Evolutionary conservation across 2,113 vertebrate species (phyloP), one percentile per base, ranked within the genome.

Genomic region (Acinonyx jubatus): DNA sequence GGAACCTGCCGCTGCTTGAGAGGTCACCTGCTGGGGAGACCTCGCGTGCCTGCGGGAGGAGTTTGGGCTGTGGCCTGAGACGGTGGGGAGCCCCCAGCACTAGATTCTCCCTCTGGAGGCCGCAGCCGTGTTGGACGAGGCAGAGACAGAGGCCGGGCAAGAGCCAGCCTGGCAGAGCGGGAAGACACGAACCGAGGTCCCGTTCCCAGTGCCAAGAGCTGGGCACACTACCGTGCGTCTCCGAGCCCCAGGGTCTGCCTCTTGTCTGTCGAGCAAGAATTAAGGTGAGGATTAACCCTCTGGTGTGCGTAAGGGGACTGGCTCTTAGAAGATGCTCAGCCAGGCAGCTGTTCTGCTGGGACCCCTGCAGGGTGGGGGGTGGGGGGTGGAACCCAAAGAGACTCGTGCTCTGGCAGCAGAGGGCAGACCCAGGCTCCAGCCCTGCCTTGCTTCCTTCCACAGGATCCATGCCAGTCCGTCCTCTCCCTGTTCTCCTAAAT

Each of bases 131-230:
- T 31, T 38, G 25, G 33, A 45, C 1, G 2, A 48, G 18, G 61
- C 79, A n/a, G 25, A 55, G 16, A 9, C 8, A 25, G 29, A 10
- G 48, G 19, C 63, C 13, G 7, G 29, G 48, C 27, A 7, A 18
- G 21, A 4, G 55, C 33, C 18, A 55, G 10, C 38, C 65, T 9
- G 45, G 76, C 52, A 3, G 12, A 25, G 36, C 1, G 8, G 48
- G 12, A 18, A 38, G 25, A 0, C 0, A 27, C 16, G 7, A 0
- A 27, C 63, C 0, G 0, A 14, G 31, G 63, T 1, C 15, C 15
- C 12, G 0, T 7, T 23, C 36, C 71, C 41, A 1, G 10, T 1
- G 5, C 29, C 27, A 2, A 14, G 94, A 41, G 82, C 57, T 48
- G 0, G 4, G 27, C 29, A 31, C 9, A 27, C 15, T 23, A 0